phyloP scores from a whole-genome alignment of 2,888 invertebrate species.

The Tetranychus piercei region DNA sequence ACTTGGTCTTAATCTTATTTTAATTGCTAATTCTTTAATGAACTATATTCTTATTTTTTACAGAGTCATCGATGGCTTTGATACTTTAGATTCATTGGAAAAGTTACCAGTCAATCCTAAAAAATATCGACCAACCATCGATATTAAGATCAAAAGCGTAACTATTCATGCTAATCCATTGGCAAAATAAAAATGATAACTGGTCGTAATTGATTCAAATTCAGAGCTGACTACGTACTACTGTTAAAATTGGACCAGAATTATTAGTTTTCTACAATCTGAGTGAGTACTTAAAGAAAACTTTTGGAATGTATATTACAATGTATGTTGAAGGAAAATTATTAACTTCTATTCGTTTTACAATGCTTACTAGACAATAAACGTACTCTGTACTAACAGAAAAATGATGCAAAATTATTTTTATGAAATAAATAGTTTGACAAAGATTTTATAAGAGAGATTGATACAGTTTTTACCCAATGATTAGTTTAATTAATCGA shows the following conservation, averaged over 20 bases:
- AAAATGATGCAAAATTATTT: no score
- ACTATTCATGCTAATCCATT: conserved; percentile 97
- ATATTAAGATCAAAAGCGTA: conserved; percentile 64
- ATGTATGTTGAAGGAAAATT: no score
- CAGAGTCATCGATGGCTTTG: conserved; percentile 78
- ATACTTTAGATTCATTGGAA: conserved; percentile 84
- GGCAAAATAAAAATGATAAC: conserved; percentile 45
- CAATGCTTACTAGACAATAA: no score
- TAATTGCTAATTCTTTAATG: not conserved
- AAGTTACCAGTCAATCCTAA: conserved; percentile 83
- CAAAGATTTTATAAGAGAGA: no score
- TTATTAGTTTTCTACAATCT: no score
- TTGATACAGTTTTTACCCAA: no score
- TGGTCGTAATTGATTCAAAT: not conserved
- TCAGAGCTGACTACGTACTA: not conserved
- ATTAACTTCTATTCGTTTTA: no score
- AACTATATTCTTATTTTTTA: conserved; percentile 37
- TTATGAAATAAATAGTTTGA: no score
- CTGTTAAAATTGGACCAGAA: not conserved
- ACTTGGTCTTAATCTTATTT: not conserved
- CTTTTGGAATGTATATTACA: no score
- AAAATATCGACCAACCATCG: conserved; percentile 65
- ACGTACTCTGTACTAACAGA: no score
- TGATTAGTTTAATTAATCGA: no score
- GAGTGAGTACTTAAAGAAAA: no score